Conservation (phyloP, 2,113 vertebrate genomes). For the Ursus arctos region DNA sequence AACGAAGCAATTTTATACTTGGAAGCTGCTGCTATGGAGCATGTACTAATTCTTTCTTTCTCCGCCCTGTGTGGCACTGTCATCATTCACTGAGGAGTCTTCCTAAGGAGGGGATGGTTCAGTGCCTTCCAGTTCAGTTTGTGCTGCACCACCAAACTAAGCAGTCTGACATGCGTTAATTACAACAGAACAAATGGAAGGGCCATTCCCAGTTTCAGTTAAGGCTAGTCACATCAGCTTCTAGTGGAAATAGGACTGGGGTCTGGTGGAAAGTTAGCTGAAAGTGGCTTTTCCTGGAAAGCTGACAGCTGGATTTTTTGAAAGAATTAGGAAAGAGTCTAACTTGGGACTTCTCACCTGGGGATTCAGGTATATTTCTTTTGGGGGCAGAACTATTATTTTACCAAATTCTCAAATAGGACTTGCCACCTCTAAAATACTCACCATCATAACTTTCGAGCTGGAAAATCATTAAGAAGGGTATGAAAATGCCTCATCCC, state of each 20-base stretch:
- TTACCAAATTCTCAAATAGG: background rate
- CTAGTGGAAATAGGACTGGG: background rate
- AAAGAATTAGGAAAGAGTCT: background rate
- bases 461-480: background rate
- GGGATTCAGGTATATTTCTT: background rate
- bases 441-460: background rate
- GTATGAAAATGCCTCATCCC: background rate
- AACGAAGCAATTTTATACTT: conserved; percentile 24
- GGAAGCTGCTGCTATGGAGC: background rate
- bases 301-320: background rate
- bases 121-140: background rate
- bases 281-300: conserved; percentile 9
- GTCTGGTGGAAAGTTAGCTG: background rate
- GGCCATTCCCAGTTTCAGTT: conserved; percentile 2
- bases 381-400: background rate
- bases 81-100: background rate
- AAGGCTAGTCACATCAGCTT: background rate
- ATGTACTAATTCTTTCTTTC: background rate
- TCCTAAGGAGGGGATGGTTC: background rate
- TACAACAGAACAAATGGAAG: background rate
- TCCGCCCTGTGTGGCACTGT: background rate
- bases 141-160: background rate
- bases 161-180: background rate
- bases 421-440: background rate
- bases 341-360: background rate